Evolutionary conservation across 2,113 vertebrate species (phyloP).

Genomic region (Pandion haliaetus): DNA sequence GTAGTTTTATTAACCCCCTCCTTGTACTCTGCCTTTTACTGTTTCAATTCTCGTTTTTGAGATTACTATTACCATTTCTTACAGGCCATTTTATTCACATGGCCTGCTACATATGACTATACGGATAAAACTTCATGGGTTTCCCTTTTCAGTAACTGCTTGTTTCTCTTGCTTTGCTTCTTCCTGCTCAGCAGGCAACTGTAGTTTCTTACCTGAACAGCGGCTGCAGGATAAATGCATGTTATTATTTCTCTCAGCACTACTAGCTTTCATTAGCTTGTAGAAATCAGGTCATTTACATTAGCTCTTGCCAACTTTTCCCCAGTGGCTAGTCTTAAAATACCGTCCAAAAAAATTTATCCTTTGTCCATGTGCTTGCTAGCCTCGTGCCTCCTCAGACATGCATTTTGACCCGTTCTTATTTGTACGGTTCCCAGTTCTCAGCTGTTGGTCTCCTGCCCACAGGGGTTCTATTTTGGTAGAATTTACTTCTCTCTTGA

Average conservation of each 20-base stretch:
- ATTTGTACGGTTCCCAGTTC: neutral
- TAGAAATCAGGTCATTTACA: neutral
- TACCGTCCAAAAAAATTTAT: neutral
- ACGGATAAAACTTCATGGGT: neutral
- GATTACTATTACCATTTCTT: neutral
- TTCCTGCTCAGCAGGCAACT: neutral
- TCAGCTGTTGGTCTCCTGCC: neutral
- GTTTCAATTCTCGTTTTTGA: neutral
- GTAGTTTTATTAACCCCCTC: neutral
- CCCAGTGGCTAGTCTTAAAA: neutral
- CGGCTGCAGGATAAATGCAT: neutral
- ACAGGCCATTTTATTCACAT: neutral
- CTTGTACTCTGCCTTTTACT: neutral
- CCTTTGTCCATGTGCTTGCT: neutral
- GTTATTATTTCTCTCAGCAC: neutral
- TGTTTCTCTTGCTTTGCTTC: neutral
- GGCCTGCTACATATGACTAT: neutral
- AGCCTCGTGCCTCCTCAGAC: neutral
- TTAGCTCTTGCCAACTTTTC: neutral
- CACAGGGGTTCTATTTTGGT: constrained; percentile 5
- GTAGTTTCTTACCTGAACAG: neutral
- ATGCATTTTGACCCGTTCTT: neutral
- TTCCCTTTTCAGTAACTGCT: neutral
- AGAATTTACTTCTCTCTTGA: neutral
- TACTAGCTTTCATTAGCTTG: neutral